Percentiles rank a stretch among this genome's conserved stretches.
Evolutionary conservation across 2,888 invertebrate genomes (phyloP).

Genomic region (Choristoneura rosaceana): DNA sequence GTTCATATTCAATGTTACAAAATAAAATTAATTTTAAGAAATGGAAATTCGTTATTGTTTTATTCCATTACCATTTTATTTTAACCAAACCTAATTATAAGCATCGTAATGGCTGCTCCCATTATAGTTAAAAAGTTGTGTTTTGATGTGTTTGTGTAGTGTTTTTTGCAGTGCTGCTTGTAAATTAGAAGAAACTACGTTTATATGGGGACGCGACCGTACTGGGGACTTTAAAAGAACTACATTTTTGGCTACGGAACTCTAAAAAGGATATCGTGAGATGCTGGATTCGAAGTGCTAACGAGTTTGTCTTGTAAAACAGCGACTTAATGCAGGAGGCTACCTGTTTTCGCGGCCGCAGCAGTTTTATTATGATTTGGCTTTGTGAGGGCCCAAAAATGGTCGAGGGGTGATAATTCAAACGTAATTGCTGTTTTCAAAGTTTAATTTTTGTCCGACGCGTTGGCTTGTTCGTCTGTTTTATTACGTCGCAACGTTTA

Average conservation of each 20-base stretch:
- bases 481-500: background rate
- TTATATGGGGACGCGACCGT: no score
- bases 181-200: no score
- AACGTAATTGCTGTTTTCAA: constrained; percentile 16
- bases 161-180: no score
- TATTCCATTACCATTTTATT: no score
- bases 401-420: constrained; percentile 2
- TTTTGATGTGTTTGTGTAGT: no score
- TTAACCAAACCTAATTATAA: no score
- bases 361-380: constrained; percentile 15
- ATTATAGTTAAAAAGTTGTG: no score
- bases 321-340: constrained; percentile 3
- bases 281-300: constrained; percentile 20
- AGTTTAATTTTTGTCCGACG: background rate
- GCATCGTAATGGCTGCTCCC: no score
- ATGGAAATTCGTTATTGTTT: no score
- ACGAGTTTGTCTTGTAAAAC: constrained; percentile 11
- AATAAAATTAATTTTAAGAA: no score
- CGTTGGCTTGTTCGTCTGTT: background rate
- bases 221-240: no score
- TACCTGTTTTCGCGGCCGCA: background rate
- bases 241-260: background rate
- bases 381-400: background rate
- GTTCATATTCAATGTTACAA: no score
- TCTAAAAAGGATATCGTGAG: background rate